phyloP scores from a whole-genome alignment of 2,113 vertebrate species.

The Ptyas mucosa region DNA sequence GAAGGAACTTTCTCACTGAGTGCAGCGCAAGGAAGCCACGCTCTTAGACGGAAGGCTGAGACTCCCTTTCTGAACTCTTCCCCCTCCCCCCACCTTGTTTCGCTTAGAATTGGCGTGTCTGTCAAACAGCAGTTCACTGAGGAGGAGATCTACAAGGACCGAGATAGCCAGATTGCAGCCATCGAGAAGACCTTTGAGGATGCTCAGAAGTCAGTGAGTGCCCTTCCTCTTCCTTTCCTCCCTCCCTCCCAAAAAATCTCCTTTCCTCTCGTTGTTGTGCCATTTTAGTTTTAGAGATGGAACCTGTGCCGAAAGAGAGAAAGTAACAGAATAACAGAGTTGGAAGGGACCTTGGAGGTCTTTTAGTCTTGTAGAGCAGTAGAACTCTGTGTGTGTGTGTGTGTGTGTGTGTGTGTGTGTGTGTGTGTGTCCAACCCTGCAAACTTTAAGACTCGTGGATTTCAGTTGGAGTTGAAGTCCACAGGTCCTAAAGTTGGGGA shows the following conservation, averaged over 20 bases:
- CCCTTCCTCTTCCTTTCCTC: too few relatives aligned
- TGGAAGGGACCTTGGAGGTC: background rate
- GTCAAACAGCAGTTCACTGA: constrained; percentile 97
- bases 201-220: constrained; percentile 84
- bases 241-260: background rate
- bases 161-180: constrained; percentile 91
- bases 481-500: background rate
- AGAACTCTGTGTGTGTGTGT: too few relatives aligned
- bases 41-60: too few relatives aligned
- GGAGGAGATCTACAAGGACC: constrained; percentile 94
- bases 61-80: background rate
- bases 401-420: too few relatives aligned
- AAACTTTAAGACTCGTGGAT: background rate
- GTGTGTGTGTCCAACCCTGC: too few relatives aligned
- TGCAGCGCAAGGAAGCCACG: background rate
- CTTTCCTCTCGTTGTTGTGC: background rate
- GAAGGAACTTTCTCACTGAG: background rate
- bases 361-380: background rate
- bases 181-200: constrained; percentile 96
- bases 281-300: background rate
- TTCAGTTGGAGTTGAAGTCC: background rate
- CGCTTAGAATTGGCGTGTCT: constrained; percentile 85
- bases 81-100: background rate
- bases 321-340: background rate
- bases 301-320: background rate